A percentile compares a stretch with the other conserved stretches of the same genome.
Conservation (phyloP, 1,140 invertebrate genomes). For the Psix sp. region DNA sequence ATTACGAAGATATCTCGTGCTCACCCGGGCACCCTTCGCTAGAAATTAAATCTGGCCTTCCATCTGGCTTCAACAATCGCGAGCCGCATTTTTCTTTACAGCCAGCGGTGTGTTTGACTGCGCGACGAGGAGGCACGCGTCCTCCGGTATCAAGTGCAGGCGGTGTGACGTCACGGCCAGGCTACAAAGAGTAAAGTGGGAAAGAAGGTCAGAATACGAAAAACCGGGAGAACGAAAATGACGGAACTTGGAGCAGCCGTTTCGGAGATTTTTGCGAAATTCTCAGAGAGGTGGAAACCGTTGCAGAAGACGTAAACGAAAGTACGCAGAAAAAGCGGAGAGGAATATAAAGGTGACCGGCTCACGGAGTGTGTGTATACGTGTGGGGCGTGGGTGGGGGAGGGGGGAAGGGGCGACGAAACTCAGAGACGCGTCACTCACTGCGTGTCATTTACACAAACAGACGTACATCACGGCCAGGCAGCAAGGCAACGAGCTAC, state of each 20-base stretch:
- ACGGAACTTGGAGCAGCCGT: constrained; percentile 13
- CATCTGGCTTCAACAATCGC: constrained; percentile 40
- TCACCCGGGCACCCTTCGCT: too few relatives aligned
- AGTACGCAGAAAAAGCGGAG: constrained; percentile 20
- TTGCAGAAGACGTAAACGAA: constrained; percentile 23
- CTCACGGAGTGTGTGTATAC: constrained; percentile 17
- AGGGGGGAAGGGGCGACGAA: constrained; percentile 18
- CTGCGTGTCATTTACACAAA: constrained; percentile 77
- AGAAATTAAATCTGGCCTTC: constrained; percentile 42
- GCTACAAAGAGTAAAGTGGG: constrained; percentile 63
- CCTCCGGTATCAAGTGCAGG: constrained; percentile 69
- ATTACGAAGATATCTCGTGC: too few relatives aligned
- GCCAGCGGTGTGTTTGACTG: constrained; percentile 49
- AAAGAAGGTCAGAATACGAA: constrained; percentile 24
- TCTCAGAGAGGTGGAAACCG: constrained; percentile 10
- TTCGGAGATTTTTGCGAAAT: not conserved
- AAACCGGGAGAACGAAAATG: constrained; percentile 42
- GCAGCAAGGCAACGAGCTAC: constrained; percentile 68
- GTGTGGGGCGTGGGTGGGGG: constrained; percentile 10
- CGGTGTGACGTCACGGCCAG: constrained; percentile 68
- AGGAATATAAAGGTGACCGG: constrained; percentile 33
- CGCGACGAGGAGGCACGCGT: constrained; percentile 57
- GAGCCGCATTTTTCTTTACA: constrained; percentile 47
- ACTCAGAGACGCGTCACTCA: constrained; percentile 72
- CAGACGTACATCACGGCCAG: constrained; percentile 76